Percentiles rank a stretch among this genome's conserved stretches.
These are phyloP conservation scores for Aeoliscus strigatus DNA, from an alignment of 2,797 vertebrate genomes.

Conservation along the genomic window DNA sequence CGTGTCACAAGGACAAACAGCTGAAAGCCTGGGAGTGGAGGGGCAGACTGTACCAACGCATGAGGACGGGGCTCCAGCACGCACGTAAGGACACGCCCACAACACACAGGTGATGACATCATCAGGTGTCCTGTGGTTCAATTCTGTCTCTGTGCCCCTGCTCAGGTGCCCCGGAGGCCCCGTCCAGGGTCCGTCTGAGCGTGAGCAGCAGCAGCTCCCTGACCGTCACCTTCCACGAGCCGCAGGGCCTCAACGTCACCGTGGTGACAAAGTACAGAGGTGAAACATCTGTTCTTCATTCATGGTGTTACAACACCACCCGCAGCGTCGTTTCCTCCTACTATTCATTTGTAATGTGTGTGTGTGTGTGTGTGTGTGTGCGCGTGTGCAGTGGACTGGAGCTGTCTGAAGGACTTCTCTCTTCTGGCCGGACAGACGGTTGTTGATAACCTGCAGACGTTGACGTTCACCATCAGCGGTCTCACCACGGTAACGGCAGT, in stretches of 20 bases:
- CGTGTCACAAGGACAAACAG: conserved; percentile 84
- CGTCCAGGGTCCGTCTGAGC: conserved; percentile 83
- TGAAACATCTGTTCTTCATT: conserved; percentile 42
- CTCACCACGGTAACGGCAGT: conserved; percentile 83
- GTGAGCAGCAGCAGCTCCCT: conserved; percentile 89
- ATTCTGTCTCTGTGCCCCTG: conserved; percentile 5
- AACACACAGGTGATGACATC: too few species aligned
- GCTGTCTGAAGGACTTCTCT: conserved; percentile 87
- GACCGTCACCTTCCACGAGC: conserved; percentile 91
- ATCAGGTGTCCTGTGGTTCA: too few species aligned
- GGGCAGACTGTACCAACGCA: conserved; percentile 87
- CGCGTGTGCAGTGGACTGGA: conserved; percentile 87
- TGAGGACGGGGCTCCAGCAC: conserved; percentile 87
- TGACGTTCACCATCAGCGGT: conserved; percentile 81
- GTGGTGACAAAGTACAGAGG: conserved; percentile 96
- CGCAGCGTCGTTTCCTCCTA: too few species aligned
- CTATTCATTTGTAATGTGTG: conserved; percentile 34
- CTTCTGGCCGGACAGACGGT: conserved; percentile 83
- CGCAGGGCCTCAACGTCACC: conserved; percentile 84
- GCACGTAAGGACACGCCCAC: conserved; percentile 84
- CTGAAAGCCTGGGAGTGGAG: conserved; percentile 91
- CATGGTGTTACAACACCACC: too few species aligned
- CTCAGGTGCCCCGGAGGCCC: conserved; percentile 86
- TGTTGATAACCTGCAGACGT: conserved; percentile 83
- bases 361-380: conserved; percentile 20